Evolutionary conservation across 2,888 invertebrate species (phyloP), one percentile per base, ranked within the genome.

Genomic region (Frankliniella intonsa): DNA sequence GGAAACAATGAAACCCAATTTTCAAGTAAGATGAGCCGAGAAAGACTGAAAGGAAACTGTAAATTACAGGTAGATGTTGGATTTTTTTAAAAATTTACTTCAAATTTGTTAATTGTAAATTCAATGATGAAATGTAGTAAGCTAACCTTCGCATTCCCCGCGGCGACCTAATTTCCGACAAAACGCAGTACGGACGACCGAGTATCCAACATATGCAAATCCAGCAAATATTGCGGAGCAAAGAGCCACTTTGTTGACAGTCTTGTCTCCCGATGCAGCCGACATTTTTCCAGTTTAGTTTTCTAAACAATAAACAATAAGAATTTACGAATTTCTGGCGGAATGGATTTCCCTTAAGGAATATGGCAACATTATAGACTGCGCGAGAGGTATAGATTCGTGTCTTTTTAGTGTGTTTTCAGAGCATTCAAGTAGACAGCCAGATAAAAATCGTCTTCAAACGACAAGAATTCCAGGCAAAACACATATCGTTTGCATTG

Each of bases 201-300:
- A 88, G 84, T 89, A 89, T 3, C 89, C 89, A 38, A 89, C 89
- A 85, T 89, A 89, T 2, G 89, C 89, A 85, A 89, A 89, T 22
- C 89, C 89, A 62, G 89, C 89, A 85, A 89, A 88, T 81, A 89
- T 88, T 65, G 89, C 89, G 11, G 69, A 76, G 25, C 69, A 76
- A 11, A 76, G 69, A 2, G 69, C 69, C 3, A 76, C 69, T 12
- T 76, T 76, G 69, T 76, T 76, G 69, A 88, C 87, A 25, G 88
- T 88, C 84, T 87, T 87, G 84, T 88, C 88, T 80, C 86, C 86
- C 27, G 86, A 80, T 49, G 85, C 83, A 25, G 85, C 65, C 62
- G 82, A 76, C 69, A 76, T 76, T 25, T 76, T 76, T 22, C 25
- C 12, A 12, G 25, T 12, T 25, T 1, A 25, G 9, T 22, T 8